Evolutionary conservation across 2,113 vertebrate species (phyloP), one percentile per base, ranked within the genome.

Genomic region (Ochotona princeps): DNA sequence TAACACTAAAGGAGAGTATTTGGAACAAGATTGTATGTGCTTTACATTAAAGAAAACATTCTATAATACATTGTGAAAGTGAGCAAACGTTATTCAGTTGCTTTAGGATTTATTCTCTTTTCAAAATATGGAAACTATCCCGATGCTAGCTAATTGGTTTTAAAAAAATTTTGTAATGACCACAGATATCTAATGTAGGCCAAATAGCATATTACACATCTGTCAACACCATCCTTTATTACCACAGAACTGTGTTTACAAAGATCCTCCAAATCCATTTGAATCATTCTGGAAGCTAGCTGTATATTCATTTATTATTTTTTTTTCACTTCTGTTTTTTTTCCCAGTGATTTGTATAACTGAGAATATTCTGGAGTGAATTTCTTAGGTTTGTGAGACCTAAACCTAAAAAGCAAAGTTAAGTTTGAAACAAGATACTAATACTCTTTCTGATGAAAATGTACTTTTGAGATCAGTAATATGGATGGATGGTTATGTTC

Each of bases 151-250:
- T 95, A n/a, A 95, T 86, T 90, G 61, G 86, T 95, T 97, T 81
- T 3, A 44, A 44, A 44, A 44, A 44, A 44, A 4, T 44, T 83
- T 89, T 95, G 26, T 84, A 96, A 81, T 96, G 96, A 96, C 61
- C 92, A 90, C 49, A 93, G 75, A 95, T 97, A 90, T 2, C 54
- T 92, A 97, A 82, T 91, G 61, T 63, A 95, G 89, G 94, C 96
- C 96, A 97, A 96, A 95, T 94, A 94, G 83, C 10, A 61, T 94
- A 87, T 89, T 96, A 93, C 35, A 94, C 97, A 97, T 96, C 96
- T 97, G 94, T 96, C 94, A 95, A 93, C 96, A 88, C 80, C 84
- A 92, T 82, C 96, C 82, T 96, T 94, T 87, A 60, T 87, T 76
- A 61, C n/a, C 73, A 74, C 83, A 51, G 60, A 87, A 66, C 66